Evolutionary conservation across 2,797 vertebrate genomes (phyloP).

Genomic region (Anniella stebbinsi): DNA sequence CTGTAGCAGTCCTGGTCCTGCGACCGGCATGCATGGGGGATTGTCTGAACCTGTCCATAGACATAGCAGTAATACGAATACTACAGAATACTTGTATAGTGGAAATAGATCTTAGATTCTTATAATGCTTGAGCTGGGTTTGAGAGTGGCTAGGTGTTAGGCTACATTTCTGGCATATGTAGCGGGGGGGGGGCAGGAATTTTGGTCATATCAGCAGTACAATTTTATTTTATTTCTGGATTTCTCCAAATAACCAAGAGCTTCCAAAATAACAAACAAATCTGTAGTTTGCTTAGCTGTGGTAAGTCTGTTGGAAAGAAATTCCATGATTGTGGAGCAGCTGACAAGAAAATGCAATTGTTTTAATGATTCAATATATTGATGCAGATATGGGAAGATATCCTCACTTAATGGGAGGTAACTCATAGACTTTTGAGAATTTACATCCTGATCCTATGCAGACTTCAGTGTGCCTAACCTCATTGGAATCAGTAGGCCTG

Average conservation of each 20-base stretch:
- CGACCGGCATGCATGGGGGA: too few species aligned
- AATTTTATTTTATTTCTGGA: conserved; percentile 33
- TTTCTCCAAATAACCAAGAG: background rate
- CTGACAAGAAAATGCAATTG: too few species aligned
- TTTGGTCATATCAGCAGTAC: conserved; percentile 3
- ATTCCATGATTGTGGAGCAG: background rate
- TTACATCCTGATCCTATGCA: background rate
- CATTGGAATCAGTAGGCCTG: background rate
- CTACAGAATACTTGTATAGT: background rate
- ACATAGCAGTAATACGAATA: background rate
- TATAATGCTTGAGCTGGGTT: background rate
- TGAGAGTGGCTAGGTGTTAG: background rate
- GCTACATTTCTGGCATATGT: background rate
- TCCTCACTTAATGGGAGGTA: too few species aligned
- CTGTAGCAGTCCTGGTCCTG: too few species aligned
- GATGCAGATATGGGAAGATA: background rate
- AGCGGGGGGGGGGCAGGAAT: background rate
- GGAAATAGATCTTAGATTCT: background rate
- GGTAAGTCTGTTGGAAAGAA: background rate
- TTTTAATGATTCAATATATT: background rate
- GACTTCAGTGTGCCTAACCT: background rate
- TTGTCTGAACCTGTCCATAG: too few species aligned
- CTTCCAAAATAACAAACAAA: background rate
- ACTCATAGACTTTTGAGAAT: background rate
- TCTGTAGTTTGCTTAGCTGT: background rate